phyloP scores from a whole-genome alignment of 2,113 vertebrate species.

The Seriola quinqueradiata region DNA sequence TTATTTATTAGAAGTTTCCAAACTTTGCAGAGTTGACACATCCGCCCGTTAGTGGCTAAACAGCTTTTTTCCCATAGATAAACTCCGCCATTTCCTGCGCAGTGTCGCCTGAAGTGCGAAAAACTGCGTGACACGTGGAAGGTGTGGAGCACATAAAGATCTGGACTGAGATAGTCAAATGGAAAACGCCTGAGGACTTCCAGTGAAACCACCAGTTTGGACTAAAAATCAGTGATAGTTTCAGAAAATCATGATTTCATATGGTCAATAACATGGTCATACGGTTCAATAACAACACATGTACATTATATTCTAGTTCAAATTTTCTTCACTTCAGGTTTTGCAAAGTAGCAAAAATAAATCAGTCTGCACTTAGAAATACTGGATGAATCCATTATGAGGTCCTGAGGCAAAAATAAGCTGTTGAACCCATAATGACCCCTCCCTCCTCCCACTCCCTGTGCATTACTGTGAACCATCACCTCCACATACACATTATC shows the following conservation, averaged over 20 bases:
- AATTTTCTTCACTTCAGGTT: no score
- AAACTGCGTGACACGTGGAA: slow-evolving; percentile 46
- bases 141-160: slow-evolving; percentile 39
- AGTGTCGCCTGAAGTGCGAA: slow-evolving; percentile 37
- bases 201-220: no score
- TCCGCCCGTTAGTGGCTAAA: background rate
- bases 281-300: no score
- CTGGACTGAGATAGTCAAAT: background rate
- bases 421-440: background rate
- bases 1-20: no score
- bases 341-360: no score
- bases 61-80: slow-evolving; percentile 29
- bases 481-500: background rate
- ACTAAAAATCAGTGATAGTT: no score
- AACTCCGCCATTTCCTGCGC: slow-evolving; percentile 50
- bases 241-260: no score
- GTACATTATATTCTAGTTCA: no score
- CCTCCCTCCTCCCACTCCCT: background rate
- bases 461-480: background rate
- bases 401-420: background rate
- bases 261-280: no score
- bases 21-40: background rate
- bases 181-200: background rate
- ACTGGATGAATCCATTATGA: background rate
- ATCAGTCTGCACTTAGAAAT: no score